Base-by-base conservation (phyloP, 2,797 vertebrate species). In the Ptychobarbus kaznakovi region DNA sequence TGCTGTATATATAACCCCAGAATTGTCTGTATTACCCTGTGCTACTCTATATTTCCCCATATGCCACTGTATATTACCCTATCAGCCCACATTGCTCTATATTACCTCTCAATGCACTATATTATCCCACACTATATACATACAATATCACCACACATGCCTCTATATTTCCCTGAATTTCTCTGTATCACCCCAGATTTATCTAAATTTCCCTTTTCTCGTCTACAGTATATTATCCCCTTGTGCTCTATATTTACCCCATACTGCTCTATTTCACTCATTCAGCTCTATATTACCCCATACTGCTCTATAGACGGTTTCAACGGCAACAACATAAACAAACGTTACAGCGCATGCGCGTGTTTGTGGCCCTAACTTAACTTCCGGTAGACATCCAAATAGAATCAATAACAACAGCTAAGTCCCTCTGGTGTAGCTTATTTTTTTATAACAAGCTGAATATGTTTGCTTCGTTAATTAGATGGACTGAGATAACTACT, bases 151-250 rank as follows among this genome's bases (percentile, higher is more conserved):
- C 25, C n/a, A 28, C n/a, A 46, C 22, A 25, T 13, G 3, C 9
- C 20, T 70, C 18, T 42, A 12, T 70, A 42, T 42, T 22, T 13
- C 5, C 3, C 18, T 82, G 80, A 81, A 87, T 91, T 88, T 93
- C 92, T 2, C 82, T 93, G 51, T 81, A 40, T 69, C 16, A 40
- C 35, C 66, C 18, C 7, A 40, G 3, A 15, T 3, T 4, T 22
- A 42, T 44, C 69, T 72, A n/a, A 32, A 66, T 16, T 13, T 32
- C 28, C 5, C 28, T 13, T 15, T 32, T 25, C 9, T 11, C 8
- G 16, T 51, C 46, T 51, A 32, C 58, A 25, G n/a, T 61, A 61
- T 53, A 7, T 53, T 65, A 65, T 32, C 25, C 5, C 61, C 61
- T 12, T 2, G 5, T 7, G 61, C 25, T 7, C 25, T 63, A 65